phyloP scores from a whole-genome alignment of 1,140 invertebrate species.

The Tribolium castaneum region DNA sequence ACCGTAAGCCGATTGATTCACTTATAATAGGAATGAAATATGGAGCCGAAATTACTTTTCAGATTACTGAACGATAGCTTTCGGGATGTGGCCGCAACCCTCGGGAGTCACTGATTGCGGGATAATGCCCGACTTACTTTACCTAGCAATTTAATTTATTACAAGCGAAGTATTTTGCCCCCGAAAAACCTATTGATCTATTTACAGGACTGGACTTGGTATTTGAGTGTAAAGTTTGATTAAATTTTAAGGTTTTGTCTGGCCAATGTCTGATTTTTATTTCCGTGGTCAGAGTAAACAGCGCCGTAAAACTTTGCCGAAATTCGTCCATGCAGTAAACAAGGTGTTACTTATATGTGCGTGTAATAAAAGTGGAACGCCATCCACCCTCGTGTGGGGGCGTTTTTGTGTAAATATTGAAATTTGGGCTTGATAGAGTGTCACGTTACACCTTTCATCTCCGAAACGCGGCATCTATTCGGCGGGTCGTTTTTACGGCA shows the following conservation, averaged over 20 bases:
- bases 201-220: no score
- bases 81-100: neutral
- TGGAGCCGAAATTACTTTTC: slow-evolving; percentile 26
- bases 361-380: neutral
- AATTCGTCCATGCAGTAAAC: neutral
- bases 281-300: neutral
- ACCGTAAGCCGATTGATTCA: slow-evolving; percentile 20
- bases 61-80: slow-evolving; percentile 28
- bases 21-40: slow-evolving; percentile 30
- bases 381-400: neutral
- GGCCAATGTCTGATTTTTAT: neutral
- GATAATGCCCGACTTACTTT: neutral
- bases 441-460: slow-evolving; percentile 25
- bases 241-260: neutral
- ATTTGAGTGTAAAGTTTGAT: neutral
- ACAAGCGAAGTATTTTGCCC: neutral
- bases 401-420: slow-evolving; percentile 28
- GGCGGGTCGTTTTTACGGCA: slow-evolving; percentile 5
- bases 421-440: slow-evolving; percentile 25
- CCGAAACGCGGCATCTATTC: slow-evolving; percentile 3
- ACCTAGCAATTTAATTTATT: neutral
- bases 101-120: neutral
- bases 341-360: neutral
- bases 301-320: neutral
- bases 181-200: no score